Percentiles rank a stretch among this genome's conserved stretches.
Conservation (phyloP, 2,113 vertebrate genomes). For the Lanius ludovicianus region DNA sequence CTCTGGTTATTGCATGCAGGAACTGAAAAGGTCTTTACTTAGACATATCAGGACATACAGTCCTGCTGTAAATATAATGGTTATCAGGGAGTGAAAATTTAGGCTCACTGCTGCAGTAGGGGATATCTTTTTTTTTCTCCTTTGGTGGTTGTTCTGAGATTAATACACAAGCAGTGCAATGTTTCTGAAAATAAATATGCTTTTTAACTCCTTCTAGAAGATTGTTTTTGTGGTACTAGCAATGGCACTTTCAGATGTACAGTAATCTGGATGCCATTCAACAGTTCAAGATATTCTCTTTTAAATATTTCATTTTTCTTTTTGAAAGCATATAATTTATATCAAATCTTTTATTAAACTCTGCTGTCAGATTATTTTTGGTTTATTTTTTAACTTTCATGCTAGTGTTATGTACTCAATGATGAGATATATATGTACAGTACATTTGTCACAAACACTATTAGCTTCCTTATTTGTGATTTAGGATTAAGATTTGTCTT, state of each 20-base stretch:
- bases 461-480: constrained; percentile 38
- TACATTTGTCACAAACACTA: background rate
- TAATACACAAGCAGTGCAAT: background rate
- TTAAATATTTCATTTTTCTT: background rate
- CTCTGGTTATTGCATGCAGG: background rate
- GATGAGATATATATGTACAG: background rate
- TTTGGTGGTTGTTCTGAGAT: background rate
- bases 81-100: background rate
- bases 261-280: background rate
- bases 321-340: background rate
- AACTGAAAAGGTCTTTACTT: background rate
- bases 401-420: background rate
- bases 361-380: background rate
- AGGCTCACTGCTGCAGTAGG: background rate
- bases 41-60: background rate
- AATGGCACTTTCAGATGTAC: background rate
- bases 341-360: background rate
- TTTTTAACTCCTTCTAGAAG: background rate
- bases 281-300: background rate
- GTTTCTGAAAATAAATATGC: background rate
- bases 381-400: constrained; percentile 7
- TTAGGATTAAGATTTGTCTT: constrained; percentile 44
- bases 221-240: background rate
- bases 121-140: background rate
- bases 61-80: background rate